Base-by-base conservation (phyloP, 2,797 vertebrate genomes). In the Ctenopoma kingsleyae region DNA sequence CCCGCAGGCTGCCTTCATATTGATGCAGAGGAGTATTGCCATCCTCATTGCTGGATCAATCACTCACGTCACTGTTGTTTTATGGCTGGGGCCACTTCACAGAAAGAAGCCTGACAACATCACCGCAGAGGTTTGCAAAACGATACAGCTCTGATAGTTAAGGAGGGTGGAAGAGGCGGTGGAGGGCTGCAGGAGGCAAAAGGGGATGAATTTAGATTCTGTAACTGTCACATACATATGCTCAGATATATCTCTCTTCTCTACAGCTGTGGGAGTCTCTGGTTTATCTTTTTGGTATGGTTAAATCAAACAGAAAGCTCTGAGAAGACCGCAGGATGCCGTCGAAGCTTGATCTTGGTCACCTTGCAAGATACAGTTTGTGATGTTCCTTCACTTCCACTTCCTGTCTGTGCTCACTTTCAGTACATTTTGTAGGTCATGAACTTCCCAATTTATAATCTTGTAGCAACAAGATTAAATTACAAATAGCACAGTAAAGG, bases 31-130 rank as follows among this genome's bases (percentile, higher is more conserved):
- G 90, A 92, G 91, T 93, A 92, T 93, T 92, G 92, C 92, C 90
- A 92, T 93, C 90, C 91, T 93, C 92, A 92, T 92, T 92, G 92
- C 90, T 90, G 92, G 92, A 93, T 93, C 92, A 92, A 93, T 93
- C 92, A 91, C 90, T 91, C 92, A 90, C 86, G 90, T 92, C 91
- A 90, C 87, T 90, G 88, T 90, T 93, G 92, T 92, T 93, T 93
- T 92, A 93, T 92, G 84, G 92, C 87, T 81, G 86, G 86, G 90
- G 87, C 90, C 91, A 90, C 90, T 92, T 92, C 91, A 93, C 90
- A 92, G 91, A 91, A 87, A 91, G 91, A 83, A 86, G 89, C 86
- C 90, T 91, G 91, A 93, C 91, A 93, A 91, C 89, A 91, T 90
- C 89, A 89, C 90, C 89, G 81, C 90, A 86, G 91, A 92, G 92